Conservation (phyloP, 2,113 vertebrate genomes). For the Heterotis niloticus region DNA sequence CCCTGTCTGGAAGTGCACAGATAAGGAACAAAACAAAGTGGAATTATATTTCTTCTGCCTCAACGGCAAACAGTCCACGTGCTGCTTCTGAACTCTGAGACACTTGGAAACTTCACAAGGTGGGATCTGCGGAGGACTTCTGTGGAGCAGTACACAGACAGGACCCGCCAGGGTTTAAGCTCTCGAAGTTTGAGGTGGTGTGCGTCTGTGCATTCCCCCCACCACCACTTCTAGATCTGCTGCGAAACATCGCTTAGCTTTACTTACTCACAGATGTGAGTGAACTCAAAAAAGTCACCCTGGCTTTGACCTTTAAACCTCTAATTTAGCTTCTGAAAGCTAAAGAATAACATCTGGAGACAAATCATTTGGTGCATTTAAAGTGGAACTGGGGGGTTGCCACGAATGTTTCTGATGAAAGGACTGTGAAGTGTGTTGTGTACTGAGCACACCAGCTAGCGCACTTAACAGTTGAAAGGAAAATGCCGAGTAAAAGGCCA, state of each 20-base stretch:
- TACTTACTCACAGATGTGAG: not conserved
- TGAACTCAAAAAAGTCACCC: not conserved
- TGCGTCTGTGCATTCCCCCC: not conserved
- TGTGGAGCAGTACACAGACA: not conserved
- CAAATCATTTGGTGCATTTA: not conserved
- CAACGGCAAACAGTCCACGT: not conserved
- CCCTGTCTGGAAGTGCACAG: not conserved
- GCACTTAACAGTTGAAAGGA: not conserved
- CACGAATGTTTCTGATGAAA: not conserved
- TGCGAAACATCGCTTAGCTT: not conserved
- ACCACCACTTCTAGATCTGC: not conserved
- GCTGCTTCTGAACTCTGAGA: not conserved
- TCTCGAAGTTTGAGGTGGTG: not conserved
- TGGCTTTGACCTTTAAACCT: conserved; percentile 8
- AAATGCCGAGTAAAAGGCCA: too few relatives aligned
- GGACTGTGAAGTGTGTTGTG: not conserved
- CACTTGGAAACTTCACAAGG: not conserved
- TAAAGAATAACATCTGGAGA: conserved; percentile 18
- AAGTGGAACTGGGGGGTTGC: not conserved
- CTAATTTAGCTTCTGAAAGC: conserved; percentile 23
- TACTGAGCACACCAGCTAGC: not conserved
- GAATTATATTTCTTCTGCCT: not conserved
- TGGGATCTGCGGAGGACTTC: not conserved
- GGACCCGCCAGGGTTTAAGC: not conserved
- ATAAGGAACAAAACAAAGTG: conserved; percentile 1